These are phyloP conservation scores for Sciurus carolinensis DNA, from an alignment of 2,797 vertebrate species.

Conservation along the genomic window DNA sequence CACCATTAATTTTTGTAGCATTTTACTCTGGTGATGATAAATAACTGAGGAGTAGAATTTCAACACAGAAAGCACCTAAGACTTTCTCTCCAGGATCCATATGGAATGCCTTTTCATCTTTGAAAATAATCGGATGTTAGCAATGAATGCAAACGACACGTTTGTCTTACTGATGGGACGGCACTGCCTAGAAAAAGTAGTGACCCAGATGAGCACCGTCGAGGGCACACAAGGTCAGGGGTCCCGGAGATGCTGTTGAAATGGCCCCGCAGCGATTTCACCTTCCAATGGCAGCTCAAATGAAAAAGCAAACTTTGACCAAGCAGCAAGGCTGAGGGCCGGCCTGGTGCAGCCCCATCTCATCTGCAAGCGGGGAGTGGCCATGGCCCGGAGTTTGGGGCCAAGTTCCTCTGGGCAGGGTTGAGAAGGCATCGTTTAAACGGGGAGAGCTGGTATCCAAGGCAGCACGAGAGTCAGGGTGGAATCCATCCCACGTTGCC, in stretches of 20 bases:
- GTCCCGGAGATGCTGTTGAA: background rate
- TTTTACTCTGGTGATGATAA: constrained; percentile 54
- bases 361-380: background rate
- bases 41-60: constrained; percentile 48
- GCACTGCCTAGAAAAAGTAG: background rate
- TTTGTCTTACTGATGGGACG: constrained; percentile 1
- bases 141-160: constrained; percentile 4
- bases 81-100: background rate
- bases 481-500: background rate
- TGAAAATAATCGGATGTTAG: constrained; percentile 41
- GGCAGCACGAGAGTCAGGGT: background rate
- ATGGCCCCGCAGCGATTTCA: background rate
- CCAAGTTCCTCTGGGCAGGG: background rate
- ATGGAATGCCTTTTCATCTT: background rate
- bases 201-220: background rate
- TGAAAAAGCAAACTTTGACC: background rate
- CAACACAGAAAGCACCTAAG: background rate
- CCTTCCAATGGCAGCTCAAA: background rate
- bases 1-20: constrained; percentile 61
- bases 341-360: background rate
- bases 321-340: too few relatives aligned
- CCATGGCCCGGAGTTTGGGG: background rate
- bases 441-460: background rate
- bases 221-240: background rate
- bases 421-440: background rate